Conservation (phyloP, 1,140 invertebrate species). For the Myzus persicae region DNA sequence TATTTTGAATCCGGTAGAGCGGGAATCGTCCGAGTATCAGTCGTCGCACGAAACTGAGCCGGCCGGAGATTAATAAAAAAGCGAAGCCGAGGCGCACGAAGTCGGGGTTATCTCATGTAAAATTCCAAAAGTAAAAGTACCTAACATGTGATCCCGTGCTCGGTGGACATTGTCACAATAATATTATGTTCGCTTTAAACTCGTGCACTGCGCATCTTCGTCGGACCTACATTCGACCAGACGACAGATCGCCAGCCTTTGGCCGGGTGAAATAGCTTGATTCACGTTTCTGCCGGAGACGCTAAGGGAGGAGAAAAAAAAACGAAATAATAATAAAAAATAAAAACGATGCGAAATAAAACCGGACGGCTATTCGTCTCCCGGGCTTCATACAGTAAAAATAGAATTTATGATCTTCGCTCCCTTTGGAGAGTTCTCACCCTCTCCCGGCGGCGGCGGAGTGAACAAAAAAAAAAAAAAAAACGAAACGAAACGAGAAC, state of each 20-base stretch:
- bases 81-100: too few species aligned
- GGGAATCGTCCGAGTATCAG: not conserved
- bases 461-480: not conserved
- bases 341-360: conserved; percentile 33
- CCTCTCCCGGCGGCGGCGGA: conserved; percentile 1
- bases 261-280: not conserved
- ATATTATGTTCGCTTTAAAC: too few species aligned
- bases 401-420: conserved; percentile 55
- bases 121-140: too few species aligned
- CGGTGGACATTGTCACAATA: too few species aligned
- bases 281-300: conserved; percentile 12
- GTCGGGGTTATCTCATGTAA: not conserved
- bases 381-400: conserved; percentile 46
- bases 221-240: not conserved
- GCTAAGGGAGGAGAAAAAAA: not conserved
- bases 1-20: not conserved
- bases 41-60: too few species aligned
- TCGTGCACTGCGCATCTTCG: too few species aligned
- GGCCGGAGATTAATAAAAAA: not conserved
- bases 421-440: conserved; percentile 55
- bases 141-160: too few species aligned
- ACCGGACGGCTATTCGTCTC: conserved; percentile 56
- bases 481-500: not conserved
- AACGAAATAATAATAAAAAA: not conserved
- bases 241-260: not conserved